These are phyloP conservation scores for Chlorocebus sabaeus DNA, from an alignment of 2,113 vertebrate species.

Conservation along the genomic window DNA sequence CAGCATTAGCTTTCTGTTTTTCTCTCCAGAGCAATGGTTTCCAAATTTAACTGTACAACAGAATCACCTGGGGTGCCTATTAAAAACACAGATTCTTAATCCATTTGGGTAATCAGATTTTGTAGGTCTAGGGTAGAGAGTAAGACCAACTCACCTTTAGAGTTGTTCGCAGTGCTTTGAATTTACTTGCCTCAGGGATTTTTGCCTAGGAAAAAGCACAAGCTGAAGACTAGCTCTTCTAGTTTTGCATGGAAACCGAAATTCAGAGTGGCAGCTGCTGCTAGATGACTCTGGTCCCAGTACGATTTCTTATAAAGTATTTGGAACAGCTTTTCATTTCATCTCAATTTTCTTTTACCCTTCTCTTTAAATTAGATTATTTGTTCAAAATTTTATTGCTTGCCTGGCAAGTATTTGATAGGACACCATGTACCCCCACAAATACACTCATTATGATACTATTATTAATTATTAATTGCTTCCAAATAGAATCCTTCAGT, in stretches of 20 bases:
- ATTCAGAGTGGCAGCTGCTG: background rate
- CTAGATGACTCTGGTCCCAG: background rate
- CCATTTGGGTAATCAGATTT: background rate
- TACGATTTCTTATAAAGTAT: background rate
- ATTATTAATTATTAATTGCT: constrained; percentile 24
- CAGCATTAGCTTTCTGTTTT: background rate
- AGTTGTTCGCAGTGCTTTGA: background rate
- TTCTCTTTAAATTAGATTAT: constrained; percentile 4
- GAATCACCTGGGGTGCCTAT: background rate
- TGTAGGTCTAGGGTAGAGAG: no score
- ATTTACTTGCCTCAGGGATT: background rate
- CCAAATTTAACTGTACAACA: background rate
- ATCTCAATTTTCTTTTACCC: background rate
- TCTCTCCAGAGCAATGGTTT: background rate
- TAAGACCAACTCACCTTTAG: background rate
- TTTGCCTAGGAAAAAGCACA: background rate
- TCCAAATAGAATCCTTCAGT: background rate
- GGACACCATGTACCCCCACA: no score
- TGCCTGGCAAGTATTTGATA: background rate
- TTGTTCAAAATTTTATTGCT: background rate
- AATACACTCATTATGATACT: background rate
- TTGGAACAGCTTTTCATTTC: background rate
- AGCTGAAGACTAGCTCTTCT: background rate
- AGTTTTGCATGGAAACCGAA: background rate
- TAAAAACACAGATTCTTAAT: background rate